Evolutionary conservation across 2,113 vertebrate genomes (phyloP).

Genomic region (Spizaetus ornatus): DNA sequence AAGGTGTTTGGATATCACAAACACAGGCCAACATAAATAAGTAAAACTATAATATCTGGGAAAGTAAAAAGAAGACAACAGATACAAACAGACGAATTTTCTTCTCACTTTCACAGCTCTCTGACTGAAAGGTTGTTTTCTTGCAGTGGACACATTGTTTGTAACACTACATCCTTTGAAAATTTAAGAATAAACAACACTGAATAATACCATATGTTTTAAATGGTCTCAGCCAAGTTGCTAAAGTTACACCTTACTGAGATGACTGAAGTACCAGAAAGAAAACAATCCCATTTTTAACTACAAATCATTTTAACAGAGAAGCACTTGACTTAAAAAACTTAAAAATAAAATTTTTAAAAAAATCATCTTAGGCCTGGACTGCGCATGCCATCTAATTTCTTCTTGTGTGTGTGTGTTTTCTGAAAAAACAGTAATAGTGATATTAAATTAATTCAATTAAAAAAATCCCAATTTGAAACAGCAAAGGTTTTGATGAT

Average conservation of each 20-base stretch:
- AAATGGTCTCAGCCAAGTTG: not conserved
- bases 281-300: not conserved
- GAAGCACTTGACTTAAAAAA: not conserved
- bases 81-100: not conserved
- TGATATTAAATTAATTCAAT: not conserved
- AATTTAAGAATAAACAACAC: not conserved
- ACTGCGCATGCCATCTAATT: not conserved
- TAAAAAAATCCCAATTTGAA: not conserved
- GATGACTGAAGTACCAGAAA: not conserved
- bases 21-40: not conserved
- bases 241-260: not conserved
- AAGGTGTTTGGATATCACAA: not conserved
- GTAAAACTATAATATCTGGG: not conserved
- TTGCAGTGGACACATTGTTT: not conserved
- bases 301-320: not conserved
- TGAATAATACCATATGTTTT: not conserved
- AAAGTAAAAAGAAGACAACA: not conserved
- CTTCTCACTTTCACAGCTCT: not conserved
- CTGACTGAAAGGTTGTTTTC: not conserved
- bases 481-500: not conserved
- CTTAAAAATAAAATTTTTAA: not conserved
- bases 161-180: not conserved
- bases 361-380: not conserved
- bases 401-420: not conserved
- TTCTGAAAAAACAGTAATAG: not conserved